phyloP scores from a whole-genome alignment of 2,797 vertebrate species.

The Amniataba percoides region DNA sequence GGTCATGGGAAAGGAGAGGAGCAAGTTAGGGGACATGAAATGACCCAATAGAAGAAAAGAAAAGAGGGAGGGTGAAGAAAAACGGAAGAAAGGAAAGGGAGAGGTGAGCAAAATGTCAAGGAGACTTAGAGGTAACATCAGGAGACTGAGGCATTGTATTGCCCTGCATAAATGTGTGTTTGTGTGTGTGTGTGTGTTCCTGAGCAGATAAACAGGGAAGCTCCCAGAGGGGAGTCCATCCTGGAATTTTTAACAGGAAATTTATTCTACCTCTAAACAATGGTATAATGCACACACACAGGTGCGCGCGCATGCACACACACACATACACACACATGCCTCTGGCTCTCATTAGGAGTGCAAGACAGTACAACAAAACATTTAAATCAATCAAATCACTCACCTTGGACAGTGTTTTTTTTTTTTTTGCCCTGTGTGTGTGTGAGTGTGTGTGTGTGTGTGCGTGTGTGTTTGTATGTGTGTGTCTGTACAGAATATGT shows the following conservation, averaged over 20 bases:
- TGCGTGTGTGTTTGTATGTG: neutral
- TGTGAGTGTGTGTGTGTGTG: neutral
- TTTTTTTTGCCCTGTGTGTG: neutral
- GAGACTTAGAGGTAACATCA: slow-evolving; percentile 68
- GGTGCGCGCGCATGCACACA: slow-evolving; percentile 28
- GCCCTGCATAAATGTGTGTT: slow-evolving; percentile 6
- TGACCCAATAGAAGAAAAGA: slow-evolving; percentile 57
- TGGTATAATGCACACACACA: slow-evolving; percentile 49
- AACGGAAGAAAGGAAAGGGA: slow-evolving; percentile 38
- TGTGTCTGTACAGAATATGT: neutral
- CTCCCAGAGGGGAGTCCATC: slow-evolving; percentile 73
- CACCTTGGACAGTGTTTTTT: slow-evolving; percentile 17
- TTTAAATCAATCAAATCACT: slow-evolving; percentile 25
- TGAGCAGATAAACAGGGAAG: slow-evolving; percentile 78
- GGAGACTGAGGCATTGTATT: slow-evolving; percentile 52
- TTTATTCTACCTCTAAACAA: slow-evolving; percentile 75
- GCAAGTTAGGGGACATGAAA: slow-evolving; percentile 35
- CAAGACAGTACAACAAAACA: slow-evolving; percentile 36
- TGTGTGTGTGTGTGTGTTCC: slow-evolving; percentile 41
- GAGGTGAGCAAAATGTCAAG: slow-evolving; percentile 76
- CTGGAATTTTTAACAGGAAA: slow-evolving; percentile 82
- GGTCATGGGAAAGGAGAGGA: slow-evolving; percentile 68
- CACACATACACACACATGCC: slow-evolving; percentile 22
- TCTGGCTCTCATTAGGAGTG: slow-evolving; percentile 30
- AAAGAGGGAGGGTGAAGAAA: neutral